Conservation (phyloP, 2,797 vertebrate genomes). For the Taenioides sp. region DNA sequence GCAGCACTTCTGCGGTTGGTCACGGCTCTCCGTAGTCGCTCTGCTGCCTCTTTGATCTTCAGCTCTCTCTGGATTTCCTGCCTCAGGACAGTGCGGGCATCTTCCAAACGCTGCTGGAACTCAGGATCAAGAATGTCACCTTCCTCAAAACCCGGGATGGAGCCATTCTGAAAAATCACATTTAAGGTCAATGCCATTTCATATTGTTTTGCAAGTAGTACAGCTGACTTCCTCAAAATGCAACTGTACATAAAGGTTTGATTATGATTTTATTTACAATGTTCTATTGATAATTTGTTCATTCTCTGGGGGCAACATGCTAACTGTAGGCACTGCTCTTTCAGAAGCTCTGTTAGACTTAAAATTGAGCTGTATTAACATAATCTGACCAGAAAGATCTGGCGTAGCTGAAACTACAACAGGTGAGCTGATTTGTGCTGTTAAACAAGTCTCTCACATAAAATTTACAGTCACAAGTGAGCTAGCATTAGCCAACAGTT, state of each 20-base stretch:
- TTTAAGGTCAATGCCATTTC: neutral
- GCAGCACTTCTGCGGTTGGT: conserved; percentile 87
- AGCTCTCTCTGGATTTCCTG: conserved; percentile 92
- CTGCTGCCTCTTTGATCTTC: conserved; percentile 94
- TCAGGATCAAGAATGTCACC: conserved; percentile 81
- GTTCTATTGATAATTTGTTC: neutral
- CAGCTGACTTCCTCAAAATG: neutral
- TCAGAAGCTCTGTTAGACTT: too few relatives aligned
- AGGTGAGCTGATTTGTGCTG: too few relatives aligned
- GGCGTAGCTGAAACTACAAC: too few relatives aligned
- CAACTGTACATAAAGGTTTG: neutral
- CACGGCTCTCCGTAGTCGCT: conserved; percentile 85
- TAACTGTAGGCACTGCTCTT: too few relatives aligned
- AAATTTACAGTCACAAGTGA: too few relatives aligned
- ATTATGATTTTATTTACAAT: neutral
- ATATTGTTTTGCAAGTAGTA: neutral
- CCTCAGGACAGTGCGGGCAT: conserved; percentile 81
- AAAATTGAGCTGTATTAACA: too few relatives aligned
- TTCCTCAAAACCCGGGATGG: conserved; percentile 68
- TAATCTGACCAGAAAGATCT: too few relatives aligned
- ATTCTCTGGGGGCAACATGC: too few relatives aligned
- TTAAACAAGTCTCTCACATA: too few relatives aligned
- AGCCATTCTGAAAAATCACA: conserved; percentile 61
- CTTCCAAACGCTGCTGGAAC: conserved; percentile 86
- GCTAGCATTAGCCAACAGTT: too few relatives aligned